These are phyloP conservation scores for Philereme transversata DNA, from an alignment of 2,888 invertebrate genomes.

Conservation along the genomic window DNA sequence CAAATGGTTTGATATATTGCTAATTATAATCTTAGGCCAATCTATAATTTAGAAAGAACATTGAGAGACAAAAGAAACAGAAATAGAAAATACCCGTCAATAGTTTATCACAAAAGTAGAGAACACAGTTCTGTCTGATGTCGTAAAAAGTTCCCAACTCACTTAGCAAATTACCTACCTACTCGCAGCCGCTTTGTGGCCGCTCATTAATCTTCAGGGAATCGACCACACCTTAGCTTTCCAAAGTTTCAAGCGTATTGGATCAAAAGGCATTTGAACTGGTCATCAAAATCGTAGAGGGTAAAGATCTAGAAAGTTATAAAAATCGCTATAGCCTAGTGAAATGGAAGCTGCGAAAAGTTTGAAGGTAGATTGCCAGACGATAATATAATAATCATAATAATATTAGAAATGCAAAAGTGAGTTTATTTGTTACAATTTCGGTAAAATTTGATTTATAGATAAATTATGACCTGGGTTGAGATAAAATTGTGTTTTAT, in stretches of 20 bases:
- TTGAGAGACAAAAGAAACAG: neutral
- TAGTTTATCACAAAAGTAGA: neutral
- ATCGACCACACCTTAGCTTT: constrained; percentile 20
- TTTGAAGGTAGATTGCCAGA: too few relatives aligned
- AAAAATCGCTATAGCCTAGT: too few relatives aligned
- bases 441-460: too few relatives aligned
- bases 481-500: too few relatives aligned
- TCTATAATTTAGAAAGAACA: neutral
- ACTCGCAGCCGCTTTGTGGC: neutral
- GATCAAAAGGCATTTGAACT: neutral
- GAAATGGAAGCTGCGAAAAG: too few relatives aligned
- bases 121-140: neutral
- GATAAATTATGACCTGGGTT: too few relatives aligned
- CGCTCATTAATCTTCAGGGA: constrained; percentile 7
- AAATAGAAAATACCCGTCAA: too few relatives aligned
- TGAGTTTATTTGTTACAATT: too few relatives aligned
- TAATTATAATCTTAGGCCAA: neutral
- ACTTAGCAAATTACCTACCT: constrained; percentile 16
- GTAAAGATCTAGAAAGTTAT: neutral
- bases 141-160: constrained; percentile 1
- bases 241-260: neutral
- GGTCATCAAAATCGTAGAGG: neutral
- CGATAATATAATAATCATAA: too few relatives aligned
- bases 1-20: neutral
- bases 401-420: too few relatives aligned